phyloP scores from a whole-genome alignment of 2,113 vertebrate species.

The Platysteira castanea region DNA sequence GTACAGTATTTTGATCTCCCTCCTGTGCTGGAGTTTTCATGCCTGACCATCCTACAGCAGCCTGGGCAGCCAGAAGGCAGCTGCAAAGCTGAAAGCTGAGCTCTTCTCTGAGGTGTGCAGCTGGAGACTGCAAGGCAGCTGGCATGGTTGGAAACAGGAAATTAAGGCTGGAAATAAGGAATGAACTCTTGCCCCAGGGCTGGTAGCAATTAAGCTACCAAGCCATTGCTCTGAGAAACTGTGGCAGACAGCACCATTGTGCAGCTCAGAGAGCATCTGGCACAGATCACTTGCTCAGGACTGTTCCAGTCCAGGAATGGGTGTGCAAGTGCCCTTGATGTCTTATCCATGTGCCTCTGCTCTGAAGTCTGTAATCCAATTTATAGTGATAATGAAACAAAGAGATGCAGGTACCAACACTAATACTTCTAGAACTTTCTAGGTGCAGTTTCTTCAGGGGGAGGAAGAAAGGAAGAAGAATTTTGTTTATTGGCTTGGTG shows the following conservation, averaged over 20 bases:
- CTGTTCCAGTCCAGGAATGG: not conserved
- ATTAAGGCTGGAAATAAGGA: not conserved
- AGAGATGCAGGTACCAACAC: not conserved
- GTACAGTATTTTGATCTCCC: not conserved
- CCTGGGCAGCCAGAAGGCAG: not conserved
- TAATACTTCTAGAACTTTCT: not conserved
- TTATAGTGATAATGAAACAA: not conserved
- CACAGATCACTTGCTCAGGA: not conserved
- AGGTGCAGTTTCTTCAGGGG: not conserved
- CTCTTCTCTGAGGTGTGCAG: not conserved
- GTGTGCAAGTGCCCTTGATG: not conserved
- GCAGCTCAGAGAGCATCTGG: not conserved
- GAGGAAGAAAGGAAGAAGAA: not conserved
- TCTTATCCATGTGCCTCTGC: not conserved
- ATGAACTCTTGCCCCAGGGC: not conserved
- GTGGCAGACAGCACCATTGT: not conserved
- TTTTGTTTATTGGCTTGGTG: not conserved
- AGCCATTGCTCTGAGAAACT: not conserved
- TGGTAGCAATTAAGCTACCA: not conserved
- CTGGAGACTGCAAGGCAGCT: not conserved
- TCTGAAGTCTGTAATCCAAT: not conserved
- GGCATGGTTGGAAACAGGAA: not conserved
- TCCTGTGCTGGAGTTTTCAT: not conserved
- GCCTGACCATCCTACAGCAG: not conserved
- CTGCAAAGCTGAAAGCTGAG: not conserved